Percentiles rank a stretch among this genome's conserved stretches.
phyloP scores from a whole-genome alignment of 2,888 invertebrate genomes.

The Slavum lentiscoides region DNA sequence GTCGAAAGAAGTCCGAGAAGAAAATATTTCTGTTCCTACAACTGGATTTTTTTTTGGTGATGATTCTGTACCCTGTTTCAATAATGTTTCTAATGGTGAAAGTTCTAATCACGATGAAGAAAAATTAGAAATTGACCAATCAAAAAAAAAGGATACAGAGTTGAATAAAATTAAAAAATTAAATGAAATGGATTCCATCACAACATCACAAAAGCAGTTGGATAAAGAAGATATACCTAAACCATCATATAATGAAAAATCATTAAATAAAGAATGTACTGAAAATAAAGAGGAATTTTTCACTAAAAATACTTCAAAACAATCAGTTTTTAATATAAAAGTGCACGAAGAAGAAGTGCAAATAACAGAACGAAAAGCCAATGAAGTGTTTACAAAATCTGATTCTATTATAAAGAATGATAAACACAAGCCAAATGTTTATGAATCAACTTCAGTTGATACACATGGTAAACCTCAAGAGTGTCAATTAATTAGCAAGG shows the following conservation, averaged over 20 bases:
- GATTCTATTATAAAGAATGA: background rate
- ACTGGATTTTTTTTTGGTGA: constrained; percentile 44
- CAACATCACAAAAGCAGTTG: background rate
- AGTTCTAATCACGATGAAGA: background rate
- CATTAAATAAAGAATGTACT: background rate
- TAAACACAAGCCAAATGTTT: background rate
- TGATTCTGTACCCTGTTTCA: constrained; percentile 46
- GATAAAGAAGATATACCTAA: constrained; percentile 7
- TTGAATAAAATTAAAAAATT: background rate
- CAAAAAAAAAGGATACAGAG: constrained; percentile 4
- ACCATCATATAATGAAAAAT: background rate
- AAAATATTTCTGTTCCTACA: constrained; percentile 42
- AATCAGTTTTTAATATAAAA: constrained; percentile 48
- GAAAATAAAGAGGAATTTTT: constrained; percentile 5
- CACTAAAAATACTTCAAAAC: constrained; percentile 27
- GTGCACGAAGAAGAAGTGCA: constrained; percentile 45
- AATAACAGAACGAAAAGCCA: constrained; percentile 39
- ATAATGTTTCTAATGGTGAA: constrained; percentile 37
- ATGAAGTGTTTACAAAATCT: constrained; percentile 36
- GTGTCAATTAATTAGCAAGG: background rate
- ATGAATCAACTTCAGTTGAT: background rate
- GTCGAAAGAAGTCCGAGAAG: constrained; percentile 43
- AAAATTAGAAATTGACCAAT: background rate
- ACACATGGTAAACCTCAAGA: constrained; percentile 2
- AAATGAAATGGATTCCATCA: constrained; percentile 9